Conservation (phyloP, 2,113 vertebrate genomes). For the Choloepus hoffmanni region DNA sequence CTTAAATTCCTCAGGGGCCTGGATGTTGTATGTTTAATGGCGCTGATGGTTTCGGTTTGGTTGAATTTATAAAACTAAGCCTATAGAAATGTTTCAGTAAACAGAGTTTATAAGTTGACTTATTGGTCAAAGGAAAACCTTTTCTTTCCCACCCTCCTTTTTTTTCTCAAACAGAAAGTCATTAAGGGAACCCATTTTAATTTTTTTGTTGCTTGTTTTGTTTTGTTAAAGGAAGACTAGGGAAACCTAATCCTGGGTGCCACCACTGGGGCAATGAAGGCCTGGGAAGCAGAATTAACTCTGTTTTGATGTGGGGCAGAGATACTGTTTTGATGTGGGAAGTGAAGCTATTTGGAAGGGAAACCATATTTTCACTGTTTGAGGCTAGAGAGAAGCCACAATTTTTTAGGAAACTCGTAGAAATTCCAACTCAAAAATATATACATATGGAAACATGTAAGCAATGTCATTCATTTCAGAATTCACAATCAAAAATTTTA, state of each 20-base stretch:
- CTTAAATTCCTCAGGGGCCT: neutral
- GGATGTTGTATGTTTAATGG: neutral
- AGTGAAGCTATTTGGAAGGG: neutral
- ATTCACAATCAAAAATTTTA: neutral
- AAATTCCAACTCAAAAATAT: neutral
- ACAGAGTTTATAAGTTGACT: neutral
- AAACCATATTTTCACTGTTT: neutral
- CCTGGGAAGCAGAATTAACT: neutral
- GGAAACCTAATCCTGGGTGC: neutral
- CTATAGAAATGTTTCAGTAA: constrained; percentile 24
- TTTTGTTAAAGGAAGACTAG: constrained; percentile 13
- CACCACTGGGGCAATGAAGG: fast-evolving
- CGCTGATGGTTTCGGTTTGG: constrained; percentile 16
- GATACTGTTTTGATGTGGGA: neutral
- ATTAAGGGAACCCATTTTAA: neutral
- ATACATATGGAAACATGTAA: neutral
- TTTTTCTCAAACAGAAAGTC: constrained; percentile 10
- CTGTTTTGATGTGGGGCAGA: neutral
- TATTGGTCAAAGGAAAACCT: neutral
- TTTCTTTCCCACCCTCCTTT: neutral
- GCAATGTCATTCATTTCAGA: neutral
- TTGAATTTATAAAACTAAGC: constrained; percentile 6
- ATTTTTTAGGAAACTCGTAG: neutral
- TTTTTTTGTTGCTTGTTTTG: neutral
- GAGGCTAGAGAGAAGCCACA: neutral